phyloP scores from a whole-genome alignment of 2,797 vertebrate species.

The Semaprochilodus insignis region DNA sequence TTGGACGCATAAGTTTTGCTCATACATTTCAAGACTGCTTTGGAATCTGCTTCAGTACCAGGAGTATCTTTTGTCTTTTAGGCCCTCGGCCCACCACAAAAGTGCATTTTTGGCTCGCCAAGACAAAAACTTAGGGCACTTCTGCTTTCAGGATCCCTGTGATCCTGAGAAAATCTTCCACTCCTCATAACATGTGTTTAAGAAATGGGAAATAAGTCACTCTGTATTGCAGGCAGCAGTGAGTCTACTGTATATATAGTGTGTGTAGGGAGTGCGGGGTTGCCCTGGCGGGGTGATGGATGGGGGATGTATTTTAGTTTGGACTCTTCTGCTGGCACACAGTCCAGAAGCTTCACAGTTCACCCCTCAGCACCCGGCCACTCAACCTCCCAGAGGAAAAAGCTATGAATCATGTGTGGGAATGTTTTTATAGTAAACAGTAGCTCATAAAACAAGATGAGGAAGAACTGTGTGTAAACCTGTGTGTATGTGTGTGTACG shows the following conservation, averaged over 20 bases:
- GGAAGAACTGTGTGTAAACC: conserved; percentile 10
- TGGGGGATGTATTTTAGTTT: conserved; percentile 37
- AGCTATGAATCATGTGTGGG: conserved; percentile 55
- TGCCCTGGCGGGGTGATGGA: conserved; percentile 35
- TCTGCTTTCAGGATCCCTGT: neutral
- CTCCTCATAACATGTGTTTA: neutral
- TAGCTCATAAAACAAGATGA: conserved; percentile 54
- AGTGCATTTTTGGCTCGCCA: no score
- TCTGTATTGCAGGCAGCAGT: neutral
- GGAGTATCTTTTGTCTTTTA: no score
- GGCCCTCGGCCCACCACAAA: no score
- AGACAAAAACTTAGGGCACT: no score
- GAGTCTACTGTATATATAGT: neutral
- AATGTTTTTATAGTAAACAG: conserved; percentile 67
- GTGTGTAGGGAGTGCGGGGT: conserved; percentile 23
- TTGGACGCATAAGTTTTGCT: no score
- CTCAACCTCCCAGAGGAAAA: conserved; percentile 48
- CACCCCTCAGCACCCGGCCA: conserved; percentile 40
- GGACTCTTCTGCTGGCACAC: conserved; percentile 18
- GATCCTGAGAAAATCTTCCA: neutral
- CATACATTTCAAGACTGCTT: no score
- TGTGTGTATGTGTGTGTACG: conserved; percentile 34
- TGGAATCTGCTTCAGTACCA: no score
- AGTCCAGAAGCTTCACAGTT: conserved; percentile 16
- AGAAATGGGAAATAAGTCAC: neutral